phyloP scores from a whole-genome alignment of 2,888 invertebrate genomes.

The Diarsia mendica region DNA sequence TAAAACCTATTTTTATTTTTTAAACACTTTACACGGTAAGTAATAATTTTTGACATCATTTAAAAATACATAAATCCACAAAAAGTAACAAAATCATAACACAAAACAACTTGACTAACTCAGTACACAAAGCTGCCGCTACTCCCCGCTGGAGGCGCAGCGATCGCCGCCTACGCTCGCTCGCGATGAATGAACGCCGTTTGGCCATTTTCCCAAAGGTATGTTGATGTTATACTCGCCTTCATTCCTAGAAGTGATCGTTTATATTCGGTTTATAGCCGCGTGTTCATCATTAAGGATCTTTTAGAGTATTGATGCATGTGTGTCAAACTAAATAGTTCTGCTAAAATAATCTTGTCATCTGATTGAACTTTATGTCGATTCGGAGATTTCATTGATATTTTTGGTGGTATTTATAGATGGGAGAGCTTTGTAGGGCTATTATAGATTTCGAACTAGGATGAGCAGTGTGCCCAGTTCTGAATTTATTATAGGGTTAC shows the following conservation, averaged over 20 bases:
- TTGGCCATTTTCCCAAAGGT: conserved; percentile 68
- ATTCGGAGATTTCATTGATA: conserved; percentile 3
- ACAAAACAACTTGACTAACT: conserved; percentile 25
- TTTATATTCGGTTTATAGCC: conserved; percentile 61
- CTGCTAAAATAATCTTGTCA: conserved; percentile 57
- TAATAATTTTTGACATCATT: not conserved
- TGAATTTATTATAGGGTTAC: not conserved
- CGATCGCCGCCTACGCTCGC: conserved; percentile 67
- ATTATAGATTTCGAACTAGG: not conserved
- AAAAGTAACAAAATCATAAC: not conserved
- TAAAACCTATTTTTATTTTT: not conserved
- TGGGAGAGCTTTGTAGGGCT: not conserved
- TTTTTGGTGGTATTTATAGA: not conserved
- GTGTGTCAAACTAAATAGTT: conserved; percentile 52
- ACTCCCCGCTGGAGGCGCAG: conserved; percentile 84
- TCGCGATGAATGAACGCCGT: conserved; percentile 74
- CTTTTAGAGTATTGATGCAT: conserved; percentile 50
- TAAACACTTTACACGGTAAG: not conserved
- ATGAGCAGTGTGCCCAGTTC: no score
- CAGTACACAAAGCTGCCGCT: conserved; percentile 76
- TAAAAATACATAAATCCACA: not conserved
- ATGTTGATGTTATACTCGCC: conserved; percentile 61
- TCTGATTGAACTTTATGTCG: conserved; percentile 45
- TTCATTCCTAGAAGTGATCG: conserved; percentile 70
- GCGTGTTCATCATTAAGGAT: conserved; percentile 59